A percentile compares a stretch with the other conserved stretches of the same genome.
phyloP scores from a whole-genome alignment of 2,797 vertebrate species.

The Sebastes hubbsi region DNA sequence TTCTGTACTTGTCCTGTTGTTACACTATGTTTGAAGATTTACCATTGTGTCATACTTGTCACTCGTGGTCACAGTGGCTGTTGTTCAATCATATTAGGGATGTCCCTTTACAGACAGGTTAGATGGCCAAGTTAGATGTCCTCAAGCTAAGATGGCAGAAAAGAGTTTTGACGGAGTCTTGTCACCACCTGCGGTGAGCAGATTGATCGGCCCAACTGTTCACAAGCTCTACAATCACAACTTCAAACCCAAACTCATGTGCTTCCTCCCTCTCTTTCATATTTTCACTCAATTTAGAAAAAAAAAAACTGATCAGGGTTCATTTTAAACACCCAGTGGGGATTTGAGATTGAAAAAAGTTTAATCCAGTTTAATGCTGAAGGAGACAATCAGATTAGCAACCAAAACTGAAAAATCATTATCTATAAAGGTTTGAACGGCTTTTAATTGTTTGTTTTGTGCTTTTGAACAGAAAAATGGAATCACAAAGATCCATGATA shows the following conservation, averaged over 20 bases:
- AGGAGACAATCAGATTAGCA: conserved; percentile 6
- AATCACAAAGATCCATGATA: not conserved
- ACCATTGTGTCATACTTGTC: not conserved
- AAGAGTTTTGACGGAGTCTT: not conserved
- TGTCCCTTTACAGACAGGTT: not conserved
- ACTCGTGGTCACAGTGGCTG: not conserved
- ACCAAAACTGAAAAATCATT: not conserved
- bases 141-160: not conserved
- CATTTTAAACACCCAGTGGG: not conserved
- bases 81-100: not conserved
- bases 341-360: not conserved
- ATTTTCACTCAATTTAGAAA: not conserved
- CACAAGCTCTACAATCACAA: conserved; percentile 28
- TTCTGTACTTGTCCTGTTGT: not conserved
- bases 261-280: not conserved
- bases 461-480: not conserved
- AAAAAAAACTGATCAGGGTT: not conserved
- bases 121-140: not conserved
- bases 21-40: not conserved
- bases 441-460: not conserved
- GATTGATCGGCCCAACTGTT: conserved; percentile 1
- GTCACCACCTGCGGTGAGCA: conserved; percentile 20
- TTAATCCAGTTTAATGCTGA: not conserved
- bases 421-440: not conserved
- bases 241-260: not conserved